Percentiles rank a stretch among this genome's conserved stretches.
phyloP scores from a whole-genome alignment of 1,140 invertebrate genomes.

The Brachionus sp. region DNA sequence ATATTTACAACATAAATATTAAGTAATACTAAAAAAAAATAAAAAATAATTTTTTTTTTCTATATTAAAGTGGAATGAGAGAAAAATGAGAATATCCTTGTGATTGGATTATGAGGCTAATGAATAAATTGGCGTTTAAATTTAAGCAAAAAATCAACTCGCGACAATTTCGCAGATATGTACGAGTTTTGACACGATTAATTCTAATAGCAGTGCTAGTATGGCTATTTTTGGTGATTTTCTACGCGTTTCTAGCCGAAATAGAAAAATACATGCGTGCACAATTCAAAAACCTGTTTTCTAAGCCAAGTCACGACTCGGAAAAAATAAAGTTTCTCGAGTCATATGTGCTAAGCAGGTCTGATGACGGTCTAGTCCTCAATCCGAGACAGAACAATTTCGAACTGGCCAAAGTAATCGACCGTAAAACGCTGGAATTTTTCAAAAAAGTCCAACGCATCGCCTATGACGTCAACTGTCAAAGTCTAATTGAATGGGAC shows the following conservation, averaged over 20 bases:
- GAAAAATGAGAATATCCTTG: background rate
- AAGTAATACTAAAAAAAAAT: background rate
- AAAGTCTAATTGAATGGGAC: constrained; percentile 39
- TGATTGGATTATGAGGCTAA: background rate
- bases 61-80: background rate
- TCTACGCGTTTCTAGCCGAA: background rate
- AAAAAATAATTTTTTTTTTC: background rate
- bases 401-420: background rate
- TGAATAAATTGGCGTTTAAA: background rate
- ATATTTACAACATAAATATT: constrained; percentile 37
- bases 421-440: constrained; percentile 13
- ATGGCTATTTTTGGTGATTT: constrained; percentile 1
- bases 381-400: background rate
- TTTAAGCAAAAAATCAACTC: constrained; percentile 4
- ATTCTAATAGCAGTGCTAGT: constrained; percentile 12
- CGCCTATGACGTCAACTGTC: constrained; percentile 31
- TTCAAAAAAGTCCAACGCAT: constrained; percentile 1
- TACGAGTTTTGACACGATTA: background rate
- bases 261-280: background rate
- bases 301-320: background rate
- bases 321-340: background rate
- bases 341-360: background rate
- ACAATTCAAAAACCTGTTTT: background rate
- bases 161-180: constrained; percentile 10
- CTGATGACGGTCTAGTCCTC: background rate